phyloP scores from a whole-genome alignment of 2,113 vertebrate species.

The Pheucticus melanocephalus region DNA sequence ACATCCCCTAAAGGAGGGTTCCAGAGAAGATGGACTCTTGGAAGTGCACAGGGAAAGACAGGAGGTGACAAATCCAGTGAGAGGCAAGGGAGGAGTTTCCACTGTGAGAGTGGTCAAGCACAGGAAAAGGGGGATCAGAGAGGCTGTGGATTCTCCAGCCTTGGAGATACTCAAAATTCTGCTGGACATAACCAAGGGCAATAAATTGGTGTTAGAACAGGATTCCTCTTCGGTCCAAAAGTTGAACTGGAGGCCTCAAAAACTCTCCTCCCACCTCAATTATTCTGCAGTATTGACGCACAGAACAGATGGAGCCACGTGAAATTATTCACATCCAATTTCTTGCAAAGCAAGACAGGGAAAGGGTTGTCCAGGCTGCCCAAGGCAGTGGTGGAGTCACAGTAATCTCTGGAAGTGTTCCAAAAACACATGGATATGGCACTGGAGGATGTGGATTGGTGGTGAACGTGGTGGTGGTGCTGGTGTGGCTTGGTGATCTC shows the following conservation, averaged over 20 bases:
- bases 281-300: background rate
- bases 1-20: background rate
- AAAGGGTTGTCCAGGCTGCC: background rate
- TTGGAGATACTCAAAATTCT: background rate
- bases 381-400: background rate
- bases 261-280: background rate
- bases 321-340: background rate
- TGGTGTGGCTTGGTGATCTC: background rate
- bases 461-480: background rate
- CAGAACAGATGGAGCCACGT: background rate
- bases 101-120: background rate
- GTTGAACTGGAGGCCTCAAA: background rate
- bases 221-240: background rate
- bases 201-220: background rate
- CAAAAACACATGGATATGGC: background rate
- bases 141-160: background rate
- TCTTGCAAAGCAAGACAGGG: background rate
- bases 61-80: background rate
- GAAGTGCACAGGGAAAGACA: background rate
- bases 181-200: background rate
- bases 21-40: background rate
- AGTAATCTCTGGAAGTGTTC: background rate
- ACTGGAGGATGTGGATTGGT: background rate
- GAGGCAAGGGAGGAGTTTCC: background rate
- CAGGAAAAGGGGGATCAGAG: background rate